Base-by-base conservation (phyloP, 2,888 invertebrate species). In the Plebejus argus region DNA sequence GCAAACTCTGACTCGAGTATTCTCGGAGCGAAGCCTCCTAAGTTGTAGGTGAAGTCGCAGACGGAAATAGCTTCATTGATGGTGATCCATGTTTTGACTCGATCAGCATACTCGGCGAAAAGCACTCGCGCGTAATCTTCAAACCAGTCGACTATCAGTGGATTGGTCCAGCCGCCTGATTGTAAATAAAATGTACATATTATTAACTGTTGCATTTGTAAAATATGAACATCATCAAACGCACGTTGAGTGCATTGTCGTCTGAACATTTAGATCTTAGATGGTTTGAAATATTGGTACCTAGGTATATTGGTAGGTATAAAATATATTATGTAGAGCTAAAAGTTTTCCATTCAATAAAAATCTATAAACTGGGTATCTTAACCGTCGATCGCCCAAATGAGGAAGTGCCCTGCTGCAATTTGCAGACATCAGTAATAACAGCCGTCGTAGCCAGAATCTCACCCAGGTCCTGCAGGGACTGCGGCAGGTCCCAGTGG, bases 71-170 rank as follows among this genome's bases (percentile, higher is more conserved):
- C 96, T 83, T 97, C 97, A 85, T 97, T 97, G 78, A 97, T 93
- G 0, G 97, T 97, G 0, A 96, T 93, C 97, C 97, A 97, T 70
- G 91, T 87, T 85, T 94, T 95, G 5, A 96, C 95, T 39, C 95
- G 93, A 82, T 95, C 95, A 0, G 95, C 96, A 81, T 91, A 96
- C 81, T 95, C 89, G 7, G 90, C 88, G 84, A 93, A 95, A 1
- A 94, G 87, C 0, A 96, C 82, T 33, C 93, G 90, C 0, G 96
- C 95, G 83, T 95, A 96, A 82, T 95, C 95, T 20, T 86, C 91
- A 82, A 95, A 96, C 86, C 95, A 92, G 23, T 95, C 94, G n/a
- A 93, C 91, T 39, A 96, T 94, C 74, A 94, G 71, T 3, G 71
- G 71, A n/a, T 71, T 71, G n/a, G 39, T 39, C 71, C 71, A 71